Evolutionary conservation across 2,888 invertebrate species (phyloP).

Genomic region (Bombylius major): DNA sequence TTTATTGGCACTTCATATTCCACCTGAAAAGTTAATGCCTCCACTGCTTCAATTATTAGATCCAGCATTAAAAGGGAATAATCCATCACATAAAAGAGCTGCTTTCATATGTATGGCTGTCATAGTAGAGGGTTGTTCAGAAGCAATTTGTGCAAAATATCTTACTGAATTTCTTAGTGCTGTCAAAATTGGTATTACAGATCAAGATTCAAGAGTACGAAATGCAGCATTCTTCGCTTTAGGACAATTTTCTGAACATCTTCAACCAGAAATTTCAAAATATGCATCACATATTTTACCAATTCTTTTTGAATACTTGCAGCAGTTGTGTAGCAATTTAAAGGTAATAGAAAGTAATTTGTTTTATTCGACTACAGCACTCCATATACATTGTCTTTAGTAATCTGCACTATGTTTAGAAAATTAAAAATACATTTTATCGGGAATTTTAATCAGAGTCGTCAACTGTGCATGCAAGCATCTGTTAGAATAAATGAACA

Average conservation of each 20-base stretch:
- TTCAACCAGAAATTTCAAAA: slow-evolving; percentile 66
- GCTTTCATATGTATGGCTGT: slow-evolving; percentile 62
- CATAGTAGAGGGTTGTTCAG: slow-evolving; percentile 65
- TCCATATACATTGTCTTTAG: no score
- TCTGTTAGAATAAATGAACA: no score
- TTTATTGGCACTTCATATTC: slow-evolving; percentile 56
- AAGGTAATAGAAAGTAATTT: slow-evolving; percentile 27
- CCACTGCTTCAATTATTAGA: slow-evolving; percentile 53
- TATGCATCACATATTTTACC: slow-evolving; percentile 60
- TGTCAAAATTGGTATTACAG: slow-evolving; percentile 56
- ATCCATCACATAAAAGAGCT: slow-evolving; percentile 53
- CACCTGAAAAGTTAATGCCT: slow-evolving; percentile 63
- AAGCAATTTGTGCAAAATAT: slow-evolving; percentile 58
- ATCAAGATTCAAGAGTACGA: slow-evolving; percentile 49
- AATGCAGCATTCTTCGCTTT: slow-evolving; percentile 67
- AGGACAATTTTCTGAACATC: slow-evolving; percentile 67
- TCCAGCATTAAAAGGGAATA: slow-evolving; percentile 46
- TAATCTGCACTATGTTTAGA: no score
- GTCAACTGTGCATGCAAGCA: no score
- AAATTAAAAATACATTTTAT: no score
- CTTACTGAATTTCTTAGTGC: slow-evolving; percentile 54
- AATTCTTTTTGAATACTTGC: slow-evolving; percentile 55
- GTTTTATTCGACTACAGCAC: no score
- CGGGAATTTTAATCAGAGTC: no score
- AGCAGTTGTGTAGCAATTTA: slow-evolving; percentile 45